Conservation (phyloP, 2,113 vertebrate genomes). For the Mobula birostris region DNA sequence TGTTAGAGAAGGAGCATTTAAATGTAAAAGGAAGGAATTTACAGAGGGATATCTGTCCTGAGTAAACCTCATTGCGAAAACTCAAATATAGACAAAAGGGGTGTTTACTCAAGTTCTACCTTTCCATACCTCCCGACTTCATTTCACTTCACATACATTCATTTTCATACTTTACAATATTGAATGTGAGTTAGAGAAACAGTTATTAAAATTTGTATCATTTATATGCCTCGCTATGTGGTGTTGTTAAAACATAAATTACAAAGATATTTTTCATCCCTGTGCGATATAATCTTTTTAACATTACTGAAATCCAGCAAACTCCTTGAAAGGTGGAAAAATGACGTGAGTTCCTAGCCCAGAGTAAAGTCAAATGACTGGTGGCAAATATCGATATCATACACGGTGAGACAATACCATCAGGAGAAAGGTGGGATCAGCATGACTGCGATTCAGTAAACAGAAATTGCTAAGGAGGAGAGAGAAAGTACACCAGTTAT, state of each 20-base stretch:
- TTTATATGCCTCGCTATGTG: neutral
- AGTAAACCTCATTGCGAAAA: neutral
- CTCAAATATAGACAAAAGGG: neutral
- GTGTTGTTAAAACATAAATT: neutral
- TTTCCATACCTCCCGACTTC: no score
- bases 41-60: neutral
- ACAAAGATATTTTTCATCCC: neutral
- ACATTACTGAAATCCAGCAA: neutral
- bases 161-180: neutral
- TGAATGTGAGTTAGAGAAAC: neutral
- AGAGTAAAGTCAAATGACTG: neutral
- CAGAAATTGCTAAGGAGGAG: constrained; percentile 58
- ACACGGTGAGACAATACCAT: constrained; percentile 55
- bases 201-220: neutral
- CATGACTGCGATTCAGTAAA: constrained; percentile 42
- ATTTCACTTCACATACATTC: neutral
- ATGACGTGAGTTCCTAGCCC: neutral
- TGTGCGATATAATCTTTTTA: neutral
- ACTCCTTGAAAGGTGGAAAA: neutral
- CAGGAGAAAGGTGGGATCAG: constrained; percentile 52
- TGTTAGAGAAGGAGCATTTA: neutral
- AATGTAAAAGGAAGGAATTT: neutral
- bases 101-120: neutral
- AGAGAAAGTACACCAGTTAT: constrained; percentile 53
- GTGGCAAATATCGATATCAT: constrained; percentile 45